Evolutionary conservation across 2,113 vertebrate genomes (phyloP).

Genomic region (Zingel zingel): DNA sequence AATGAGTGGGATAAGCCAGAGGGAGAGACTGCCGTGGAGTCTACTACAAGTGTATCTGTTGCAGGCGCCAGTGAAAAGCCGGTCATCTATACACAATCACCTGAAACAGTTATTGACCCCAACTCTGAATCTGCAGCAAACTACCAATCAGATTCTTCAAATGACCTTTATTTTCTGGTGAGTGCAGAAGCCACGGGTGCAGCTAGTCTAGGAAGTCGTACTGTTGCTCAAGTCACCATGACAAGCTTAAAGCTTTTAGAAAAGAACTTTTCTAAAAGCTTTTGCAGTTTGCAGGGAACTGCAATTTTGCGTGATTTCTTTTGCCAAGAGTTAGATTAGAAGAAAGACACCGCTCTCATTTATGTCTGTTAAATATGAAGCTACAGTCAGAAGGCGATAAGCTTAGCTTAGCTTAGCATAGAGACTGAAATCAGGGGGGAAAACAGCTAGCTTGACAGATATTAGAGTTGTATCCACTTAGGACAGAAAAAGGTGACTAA

Average conservation of each 20-base stretch:
- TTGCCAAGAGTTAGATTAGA: not conserved
- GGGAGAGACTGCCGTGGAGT: constrained; percentile 70
- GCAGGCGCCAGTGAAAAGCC: constrained; percentile 6
- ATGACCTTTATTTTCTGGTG: constrained; percentile 88
- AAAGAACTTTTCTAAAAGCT: too few relatives aligned
- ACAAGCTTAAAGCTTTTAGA: not conserved
- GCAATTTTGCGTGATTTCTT: not conserved
- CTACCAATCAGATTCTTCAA: constrained; percentile 88
- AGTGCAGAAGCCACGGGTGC: constrained; percentile 66
- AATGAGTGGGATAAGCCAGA: constrained; percentile 48
- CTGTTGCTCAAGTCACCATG: not conserved
- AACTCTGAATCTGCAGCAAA: constrained; percentile 63
- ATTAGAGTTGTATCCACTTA: too few relatives aligned
- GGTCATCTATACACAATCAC: constrained; percentile 22
- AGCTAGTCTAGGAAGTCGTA: not conserved
- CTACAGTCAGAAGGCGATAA: too few relatives aligned
- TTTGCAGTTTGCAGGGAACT: too few relatives aligned
- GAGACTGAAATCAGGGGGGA: too few relatives aligned
- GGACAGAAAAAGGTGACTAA: too few relatives aligned
- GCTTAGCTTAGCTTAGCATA: too few relatives aligned
- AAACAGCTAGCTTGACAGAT: not conserved
- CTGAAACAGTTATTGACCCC: constrained; percentile 77
- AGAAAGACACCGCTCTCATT: not conserved
- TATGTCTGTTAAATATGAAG: too few relatives aligned
- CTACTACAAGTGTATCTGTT: constrained; percentile 80